Base-by-base conservation (phyloP, 1,140 invertebrate genomes). In the Drosophila hydei region DNA sequence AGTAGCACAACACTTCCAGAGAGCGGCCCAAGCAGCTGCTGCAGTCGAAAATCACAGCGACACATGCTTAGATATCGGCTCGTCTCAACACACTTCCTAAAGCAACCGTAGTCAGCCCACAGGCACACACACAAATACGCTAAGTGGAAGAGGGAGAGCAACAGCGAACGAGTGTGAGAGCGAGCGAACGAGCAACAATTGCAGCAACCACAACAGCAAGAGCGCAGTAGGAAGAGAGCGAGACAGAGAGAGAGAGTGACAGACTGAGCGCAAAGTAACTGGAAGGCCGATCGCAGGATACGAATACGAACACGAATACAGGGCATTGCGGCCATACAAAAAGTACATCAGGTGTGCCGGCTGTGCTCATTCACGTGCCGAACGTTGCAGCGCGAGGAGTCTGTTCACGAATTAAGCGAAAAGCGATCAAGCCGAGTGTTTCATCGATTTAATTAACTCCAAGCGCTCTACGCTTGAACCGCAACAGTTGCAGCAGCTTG, bases 31-130 rank as follows among this genome's bases (percentile, higher is more conserved):
- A 76, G 79, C 73, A 80, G 79, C 75, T 69, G 79, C 75, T 64
- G 76, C 76, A 79, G 72, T 71, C 80, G 76, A 65, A 84, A 84
- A 84, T 73, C 76, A 56, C 80, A 84, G 68, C 63, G 72, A 77
- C 92, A 92, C 92, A 96, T 96, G 96, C 95, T 96, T 94, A 96
- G 95, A 93, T 95, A 96, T 94, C 95, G 96, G 93, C 93, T 96
- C 90, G 95, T 96, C 64, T 96, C 96, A 90, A 96, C 96, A 92
- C 96, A 96, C 91, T 96, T 96, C 92, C 92, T 96, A 92, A 96
- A 96, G 93, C 96, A 96, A 92, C 96, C 96, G 94, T 96, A 96
- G 94, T 76, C 80, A 62, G 61, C 69, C 60, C 25, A 72, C 62
- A 58, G 51, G 51, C 42, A 58, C 38, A 52, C 63, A 52, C 27